A percentile compares a stretch with the other conserved stretches of the same genome.
These are phyloP conservation scores for Brachystomella parvula DNA, from an alignment of 1,140 invertebrate species.

Conservation along the genomic window DNA sequence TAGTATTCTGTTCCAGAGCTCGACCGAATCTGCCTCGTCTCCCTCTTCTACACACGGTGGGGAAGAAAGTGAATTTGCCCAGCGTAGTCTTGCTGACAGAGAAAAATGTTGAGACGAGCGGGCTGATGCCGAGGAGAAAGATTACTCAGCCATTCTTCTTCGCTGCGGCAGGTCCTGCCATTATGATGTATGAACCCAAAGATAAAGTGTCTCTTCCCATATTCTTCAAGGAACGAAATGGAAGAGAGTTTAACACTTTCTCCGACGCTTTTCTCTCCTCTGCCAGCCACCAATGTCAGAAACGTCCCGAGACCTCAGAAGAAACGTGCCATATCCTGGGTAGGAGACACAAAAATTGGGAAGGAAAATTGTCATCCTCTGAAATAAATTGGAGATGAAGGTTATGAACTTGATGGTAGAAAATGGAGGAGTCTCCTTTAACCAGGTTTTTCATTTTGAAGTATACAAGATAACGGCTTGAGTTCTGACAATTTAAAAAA, in stretches of 20 bases:
- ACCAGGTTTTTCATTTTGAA: no score
- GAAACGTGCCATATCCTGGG: not conserved
- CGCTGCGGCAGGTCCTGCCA: not conserved
- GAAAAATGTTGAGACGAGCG: slow-evolving; percentile 4
- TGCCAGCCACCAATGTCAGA: no score
- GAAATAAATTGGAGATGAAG: not conserved
- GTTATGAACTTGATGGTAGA: no score
- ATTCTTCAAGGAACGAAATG: not conserved
- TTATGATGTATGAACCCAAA: not conserved
- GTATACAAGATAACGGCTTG: no score
- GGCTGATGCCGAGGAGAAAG: not conserved
- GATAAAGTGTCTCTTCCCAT: slow-evolving; percentile 7
- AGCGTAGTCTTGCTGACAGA: no score
- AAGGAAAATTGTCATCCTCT: not conserved
- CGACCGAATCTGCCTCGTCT: no score
- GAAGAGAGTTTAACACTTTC: not conserved
- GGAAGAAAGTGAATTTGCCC: no score
- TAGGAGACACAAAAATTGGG: not conserved
- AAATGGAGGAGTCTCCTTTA: not conserved
- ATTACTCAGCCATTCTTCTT: not conserved
- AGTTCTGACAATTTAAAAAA: no score
- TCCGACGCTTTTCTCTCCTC: no score
- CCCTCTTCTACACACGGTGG: no score
- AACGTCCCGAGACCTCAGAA: no score
- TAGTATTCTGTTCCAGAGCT: no score